Conservation (phyloP, 2,797 vertebrate species). For the Bradypus variegatus region DNA sequence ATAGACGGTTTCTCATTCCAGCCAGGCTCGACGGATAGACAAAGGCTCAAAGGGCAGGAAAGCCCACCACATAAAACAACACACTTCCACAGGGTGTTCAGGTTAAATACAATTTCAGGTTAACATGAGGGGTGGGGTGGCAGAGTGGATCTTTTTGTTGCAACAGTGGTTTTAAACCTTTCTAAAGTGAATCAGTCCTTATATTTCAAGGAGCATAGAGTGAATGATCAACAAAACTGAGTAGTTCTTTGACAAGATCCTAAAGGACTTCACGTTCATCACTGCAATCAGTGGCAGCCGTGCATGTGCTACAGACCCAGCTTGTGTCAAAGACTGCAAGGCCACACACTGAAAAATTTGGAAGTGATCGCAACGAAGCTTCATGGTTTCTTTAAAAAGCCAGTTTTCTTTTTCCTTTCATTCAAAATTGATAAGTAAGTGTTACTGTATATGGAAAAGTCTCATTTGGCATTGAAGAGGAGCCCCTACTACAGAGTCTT, state of each 20-base stretch:
- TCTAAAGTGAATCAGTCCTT: not conserved
- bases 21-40: not conserved
- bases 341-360: not conserved
- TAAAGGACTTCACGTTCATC: not conserved
- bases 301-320: not conserved
- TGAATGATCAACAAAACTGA: not conserved
- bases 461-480: not conserved
- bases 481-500: not conserved
- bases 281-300: not conserved
- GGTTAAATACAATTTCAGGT: not conserved
- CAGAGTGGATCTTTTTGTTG: not conserved
- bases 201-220: not conserved
- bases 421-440: constrained; percentile 7
- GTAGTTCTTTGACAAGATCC: not conserved
- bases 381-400: not conserved
- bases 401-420: not conserved
- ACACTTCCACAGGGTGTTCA: not conserved
- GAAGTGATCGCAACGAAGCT: not conserved
- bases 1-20: not conserved
- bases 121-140: not conserved
- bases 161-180: not conserved
- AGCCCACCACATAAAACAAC: not conserved
- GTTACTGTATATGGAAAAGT: constrained; percentile 14
- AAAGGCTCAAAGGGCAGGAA: not conserved
- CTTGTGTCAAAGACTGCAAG: not conserved